These are phyloP conservation scores for Helogale parvula DNA, from an alignment of 2,113 vertebrate genomes.

Conservation along the genomic window DNA sequence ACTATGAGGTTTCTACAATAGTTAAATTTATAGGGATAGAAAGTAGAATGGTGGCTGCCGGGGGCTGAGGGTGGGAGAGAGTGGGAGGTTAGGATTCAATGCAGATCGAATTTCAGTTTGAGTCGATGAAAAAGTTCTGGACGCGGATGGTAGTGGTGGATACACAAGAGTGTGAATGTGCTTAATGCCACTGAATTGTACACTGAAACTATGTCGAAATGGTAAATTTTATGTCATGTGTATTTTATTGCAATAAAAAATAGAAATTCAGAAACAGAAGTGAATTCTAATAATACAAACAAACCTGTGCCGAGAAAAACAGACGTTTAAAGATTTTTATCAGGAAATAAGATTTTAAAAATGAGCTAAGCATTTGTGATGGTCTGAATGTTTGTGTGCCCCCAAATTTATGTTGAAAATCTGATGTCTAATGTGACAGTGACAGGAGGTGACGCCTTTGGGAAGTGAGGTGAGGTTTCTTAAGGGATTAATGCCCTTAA, in stretches of 20 bases:
- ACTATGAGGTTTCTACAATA: not conserved
- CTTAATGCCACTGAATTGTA: not conserved
- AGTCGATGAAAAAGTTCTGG: not conserved
- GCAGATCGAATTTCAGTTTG: not conserved
- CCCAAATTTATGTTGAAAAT: not conserved
- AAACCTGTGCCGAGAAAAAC: not conserved
- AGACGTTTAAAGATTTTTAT: not conserved
- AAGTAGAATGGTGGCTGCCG: not conserved
- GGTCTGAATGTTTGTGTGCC: not conserved
- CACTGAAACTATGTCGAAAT: not conserved
- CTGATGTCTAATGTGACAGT: not conserved
- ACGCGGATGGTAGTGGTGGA: not conserved
- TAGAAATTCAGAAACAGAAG: not conserved
- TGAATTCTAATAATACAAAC: constrained; percentile 25
- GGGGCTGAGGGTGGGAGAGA: not conserved
- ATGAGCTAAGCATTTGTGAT: not conserved
- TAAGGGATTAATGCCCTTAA: not conserved
- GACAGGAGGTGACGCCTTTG: not conserved
- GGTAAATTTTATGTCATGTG: not conserved
- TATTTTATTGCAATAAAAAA: not conserved
- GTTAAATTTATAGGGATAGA: not conserved
- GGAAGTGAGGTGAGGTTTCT: not conserved
- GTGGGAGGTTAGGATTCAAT: not conserved
- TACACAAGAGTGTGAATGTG: not conserved
- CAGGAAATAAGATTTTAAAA: not conserved